phyloP scores from a whole-genome alignment of 2,888 invertebrate genomes.

The Rhamphomyia laevipes region DNA sequence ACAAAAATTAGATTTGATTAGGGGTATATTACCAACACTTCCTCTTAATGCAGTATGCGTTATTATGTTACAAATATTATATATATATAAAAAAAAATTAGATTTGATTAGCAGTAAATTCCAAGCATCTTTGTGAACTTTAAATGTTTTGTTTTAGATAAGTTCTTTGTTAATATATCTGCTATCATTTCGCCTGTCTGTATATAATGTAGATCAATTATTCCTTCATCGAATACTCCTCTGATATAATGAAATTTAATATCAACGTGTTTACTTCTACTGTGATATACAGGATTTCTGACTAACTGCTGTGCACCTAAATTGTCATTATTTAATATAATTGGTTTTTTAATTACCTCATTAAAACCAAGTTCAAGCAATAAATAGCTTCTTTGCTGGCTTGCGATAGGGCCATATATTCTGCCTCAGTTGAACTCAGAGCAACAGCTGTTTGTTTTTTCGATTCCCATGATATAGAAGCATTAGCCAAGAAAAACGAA shows the following conservation, averaged over 20 bases:
- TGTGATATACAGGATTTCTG: conserved; percentile 5
- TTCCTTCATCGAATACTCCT: conserved; percentile 1
- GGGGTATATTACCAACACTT: too few species aligned
- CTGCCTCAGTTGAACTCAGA: not conserved
- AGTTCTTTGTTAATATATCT: conserved; percentile 7
- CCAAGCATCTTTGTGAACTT: conserved; percentile 1
- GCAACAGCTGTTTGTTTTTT: conserved; percentile 5
- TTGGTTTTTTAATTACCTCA: not conserved
- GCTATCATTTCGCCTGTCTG: conserved; percentile 3
- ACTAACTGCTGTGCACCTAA: conserved; percentile 5
- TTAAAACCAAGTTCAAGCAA: conserved; percentile 1
- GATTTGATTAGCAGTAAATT: too few species aligned
- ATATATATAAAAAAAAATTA: not conserved
- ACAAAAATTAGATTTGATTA: too few species aligned
- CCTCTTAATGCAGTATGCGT: too few species aligned
- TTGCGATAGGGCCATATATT: conserved; percentile 6
- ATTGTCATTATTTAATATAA: conserved; percentile 5
- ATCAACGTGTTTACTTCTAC: conserved; percentile 7
- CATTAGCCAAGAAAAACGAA: conserved; percentile 6
- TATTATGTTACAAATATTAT: too few species aligned
- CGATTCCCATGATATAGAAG: not conserved
- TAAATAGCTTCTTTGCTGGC: conserved; percentile 8
- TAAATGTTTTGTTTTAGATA: conserved; percentile 2
- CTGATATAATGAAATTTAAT: conserved; percentile 7
- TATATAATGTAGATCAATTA: not conserved